These are phyloP conservation scores for Brachionus koreanus DNA, from an alignment of 1,140 invertebrate genomes.

Conservation along the genomic window DNA sequence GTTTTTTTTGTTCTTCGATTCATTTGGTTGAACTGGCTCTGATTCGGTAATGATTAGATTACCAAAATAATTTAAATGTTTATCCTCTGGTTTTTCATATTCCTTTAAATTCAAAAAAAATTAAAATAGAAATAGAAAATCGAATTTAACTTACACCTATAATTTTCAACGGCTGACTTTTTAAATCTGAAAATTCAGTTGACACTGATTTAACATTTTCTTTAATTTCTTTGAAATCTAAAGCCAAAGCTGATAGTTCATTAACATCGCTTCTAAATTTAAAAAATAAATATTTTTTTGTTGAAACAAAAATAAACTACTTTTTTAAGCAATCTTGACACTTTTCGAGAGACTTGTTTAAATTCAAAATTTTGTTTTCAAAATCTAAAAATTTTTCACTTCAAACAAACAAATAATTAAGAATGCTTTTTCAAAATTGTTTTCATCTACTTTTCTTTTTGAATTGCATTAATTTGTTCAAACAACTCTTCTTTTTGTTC, in stretches of 20 bases:
- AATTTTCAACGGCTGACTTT: constrained; percentile 28
- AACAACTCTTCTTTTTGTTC: constrained; percentile 33
- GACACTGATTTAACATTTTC: neutral
- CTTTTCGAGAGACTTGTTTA: neutral
- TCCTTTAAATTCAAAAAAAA: constrained; percentile 1
- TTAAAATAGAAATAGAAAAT: neutral
- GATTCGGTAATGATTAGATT: constrained; percentile 29
- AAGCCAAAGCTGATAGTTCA: neutral
- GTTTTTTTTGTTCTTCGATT: constrained; percentile 5
- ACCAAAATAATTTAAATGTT: neutral
- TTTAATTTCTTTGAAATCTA: neutral
- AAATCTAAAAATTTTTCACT: constrained; percentile 24
- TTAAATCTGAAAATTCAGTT: neutral
- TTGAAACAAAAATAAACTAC: neutral
- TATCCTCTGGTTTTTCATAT: neutral
- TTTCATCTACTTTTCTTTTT: constrained; percentile 8
- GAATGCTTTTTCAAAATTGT: neutral
- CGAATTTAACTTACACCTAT: neutral
- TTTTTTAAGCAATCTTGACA: neutral
- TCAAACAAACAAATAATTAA: neutral
- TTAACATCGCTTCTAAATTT: neutral
- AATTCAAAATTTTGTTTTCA: constrained; percentile 4
- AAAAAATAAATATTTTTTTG: neutral
- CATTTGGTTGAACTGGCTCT: neutral
- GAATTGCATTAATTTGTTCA: neutral